Percentiles rank a stretch among this genome's conserved stretches.
Evolutionary conservation across 2,888 invertebrate genomes (phyloP).

Genomic region (Aradus depressus): DNA sequence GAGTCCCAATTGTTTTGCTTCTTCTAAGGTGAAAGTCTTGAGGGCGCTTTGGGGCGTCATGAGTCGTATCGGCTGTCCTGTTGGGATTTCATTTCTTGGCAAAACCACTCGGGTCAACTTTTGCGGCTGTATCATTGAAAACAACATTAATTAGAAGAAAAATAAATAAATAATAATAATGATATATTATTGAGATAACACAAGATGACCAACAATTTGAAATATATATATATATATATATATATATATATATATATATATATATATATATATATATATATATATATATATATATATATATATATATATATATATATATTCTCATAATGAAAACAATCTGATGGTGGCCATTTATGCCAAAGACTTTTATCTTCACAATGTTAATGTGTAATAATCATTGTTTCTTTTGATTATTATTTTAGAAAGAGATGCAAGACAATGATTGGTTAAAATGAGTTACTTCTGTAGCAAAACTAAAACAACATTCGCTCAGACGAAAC

Average conservation of each 20-base stretch:
- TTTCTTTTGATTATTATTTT: too few relatives aligned
- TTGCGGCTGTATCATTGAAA: slow-evolving; percentile 12
- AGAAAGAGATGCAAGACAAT: too few relatives aligned
- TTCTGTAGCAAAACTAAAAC: too few relatives aligned
- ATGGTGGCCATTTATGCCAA: too few relatives aligned
- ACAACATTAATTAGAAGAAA: background rate
- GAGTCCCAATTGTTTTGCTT: slow-evolving; percentile 52
- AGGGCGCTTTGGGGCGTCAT: slow-evolving; percentile 23
- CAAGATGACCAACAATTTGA: background rate
- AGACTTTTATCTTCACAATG: too few relatives aligned
- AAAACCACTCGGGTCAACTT: slow-evolving; percentile 24
- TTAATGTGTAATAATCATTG: too few relatives aligned
- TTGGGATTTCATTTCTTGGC: slow-evolving; percentile 2
- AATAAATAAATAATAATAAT: slow-evolving; percentile 5
- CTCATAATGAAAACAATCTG: too few relatives aligned
- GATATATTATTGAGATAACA: background rate
- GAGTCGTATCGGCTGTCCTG: slow-evolving; percentile 28
- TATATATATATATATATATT: too few relatives aligned
- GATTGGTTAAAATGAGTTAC: too few relatives aligned
- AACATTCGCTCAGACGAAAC: too few relatives aligned
- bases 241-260: background rate
- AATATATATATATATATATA: background rate
- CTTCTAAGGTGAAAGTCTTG: slow-evolving; percentile 52
- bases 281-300: too few relatives aligned
- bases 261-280: background rate